phyloP scores from a whole-genome alignment of 2,113 vertebrate species.

The Vanacampus margaritifer region DNA sequence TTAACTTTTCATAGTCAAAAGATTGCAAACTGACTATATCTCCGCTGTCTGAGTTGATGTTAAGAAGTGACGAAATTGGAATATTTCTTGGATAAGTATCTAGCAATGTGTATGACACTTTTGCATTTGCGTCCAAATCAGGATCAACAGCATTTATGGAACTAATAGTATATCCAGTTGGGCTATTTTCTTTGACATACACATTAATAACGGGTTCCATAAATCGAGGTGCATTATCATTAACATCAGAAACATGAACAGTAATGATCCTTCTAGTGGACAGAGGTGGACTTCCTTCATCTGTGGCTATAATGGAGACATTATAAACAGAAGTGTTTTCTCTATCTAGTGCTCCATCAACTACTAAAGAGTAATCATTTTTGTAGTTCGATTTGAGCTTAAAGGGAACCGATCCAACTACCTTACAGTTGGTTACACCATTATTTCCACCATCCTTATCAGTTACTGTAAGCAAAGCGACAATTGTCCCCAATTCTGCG shows the following conservation, averaged over 20 bases:
- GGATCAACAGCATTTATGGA: constrained; percentile 74
- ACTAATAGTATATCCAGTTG: constrained; percentile 67
- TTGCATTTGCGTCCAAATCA: constrained; percentile 74
- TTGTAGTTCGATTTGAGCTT: constrained; percentile 75
- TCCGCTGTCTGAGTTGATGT: constrained; percentile 49
- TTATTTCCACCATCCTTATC: constrained; percentile 75
- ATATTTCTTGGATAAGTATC: constrained; percentile 52
- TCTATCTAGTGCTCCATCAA: constrained; percentile 75
- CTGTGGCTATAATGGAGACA: constrained; percentile 73
- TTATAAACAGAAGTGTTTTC: constrained; percentile 75
- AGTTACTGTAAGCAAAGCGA: constrained; percentile 78
- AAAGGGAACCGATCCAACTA: constrained; percentile 39
- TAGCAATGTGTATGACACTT: constrained; percentile 72
- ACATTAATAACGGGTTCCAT: constrained; percentile 61
- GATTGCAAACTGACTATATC: constrained; percentile 44
- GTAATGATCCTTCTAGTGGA: constrained; percentile 64
- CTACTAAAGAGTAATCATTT: constrained; percentile 80
- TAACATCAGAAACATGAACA: constrained; percentile 80
- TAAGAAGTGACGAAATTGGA: constrained; percentile 42
- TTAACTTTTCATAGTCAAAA: constrained; percentile 49
- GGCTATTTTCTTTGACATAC: constrained; percentile 81
- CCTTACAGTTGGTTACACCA: constrained; percentile 38
- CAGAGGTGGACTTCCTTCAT: constrained; percentile 77
- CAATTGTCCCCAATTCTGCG: constrained; percentile 72
- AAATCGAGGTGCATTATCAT: constrained; percentile 83